These are phyloP conservation scores for Gulo gulo DNA, from an alignment of 2,113 vertebrate genomes.

Conservation along the genomic window DNA sequence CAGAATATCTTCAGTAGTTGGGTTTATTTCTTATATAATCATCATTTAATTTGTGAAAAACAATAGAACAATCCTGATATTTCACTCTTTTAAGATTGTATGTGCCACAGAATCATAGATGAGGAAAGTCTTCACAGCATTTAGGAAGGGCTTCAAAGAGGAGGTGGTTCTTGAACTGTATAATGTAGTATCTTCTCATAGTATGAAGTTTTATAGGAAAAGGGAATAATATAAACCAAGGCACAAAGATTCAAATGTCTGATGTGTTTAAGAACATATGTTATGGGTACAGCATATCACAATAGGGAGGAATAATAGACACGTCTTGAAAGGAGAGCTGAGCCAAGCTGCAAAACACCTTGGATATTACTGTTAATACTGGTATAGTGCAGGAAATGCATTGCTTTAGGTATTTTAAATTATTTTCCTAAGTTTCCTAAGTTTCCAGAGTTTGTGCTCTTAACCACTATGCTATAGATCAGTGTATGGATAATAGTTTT, in stretches of 20 bases:
- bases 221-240: not conserved
- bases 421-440: not conserved
- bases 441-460: not conserved
- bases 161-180: not conserved
- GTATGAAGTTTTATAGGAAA: not conserved
- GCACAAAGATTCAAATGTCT: not conserved
- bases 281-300: not conserved
- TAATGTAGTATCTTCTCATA: not conserved
- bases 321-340: not conserved
- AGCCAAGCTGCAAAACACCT: not conserved
- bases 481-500: not conserved
- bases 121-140: not conserved
- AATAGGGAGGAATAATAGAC: not conserved
- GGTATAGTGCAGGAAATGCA: not conserved
- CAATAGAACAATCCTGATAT: not conserved
- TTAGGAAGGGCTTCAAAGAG: not conserved
- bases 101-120: not conserved
- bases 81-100: not conserved
- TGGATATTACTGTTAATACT: not conserved
- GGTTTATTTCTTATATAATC: not conserved
- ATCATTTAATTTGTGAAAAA: slow-evolving; percentile 10
- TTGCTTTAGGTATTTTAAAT: not conserved
- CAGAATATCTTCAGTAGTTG: not conserved
- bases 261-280: not conserved
- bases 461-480: not conserved